These are phyloP conservation scores for Himalopsyche phryganea DNA, from an alignment of 1,140 invertebrate species.

Conservation along the genomic window DNA sequence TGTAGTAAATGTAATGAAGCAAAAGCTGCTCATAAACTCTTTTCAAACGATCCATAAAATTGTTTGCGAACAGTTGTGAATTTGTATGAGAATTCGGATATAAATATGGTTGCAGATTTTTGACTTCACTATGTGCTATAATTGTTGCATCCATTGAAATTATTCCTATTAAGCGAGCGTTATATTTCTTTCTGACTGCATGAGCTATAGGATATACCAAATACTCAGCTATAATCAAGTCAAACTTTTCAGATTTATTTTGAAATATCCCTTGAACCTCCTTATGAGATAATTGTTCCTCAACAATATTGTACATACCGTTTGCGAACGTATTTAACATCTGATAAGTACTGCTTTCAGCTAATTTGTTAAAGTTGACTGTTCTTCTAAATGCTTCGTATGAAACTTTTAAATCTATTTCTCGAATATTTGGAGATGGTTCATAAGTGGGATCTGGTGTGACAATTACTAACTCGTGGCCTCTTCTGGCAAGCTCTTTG, in stretches of 20 bases:
- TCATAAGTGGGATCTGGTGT: constrained; percentile 37
- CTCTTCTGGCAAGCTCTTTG: constrained; percentile 31
- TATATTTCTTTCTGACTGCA: neutral
- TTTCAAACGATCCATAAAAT: neutral
- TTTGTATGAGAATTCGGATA: constrained; percentile 3
- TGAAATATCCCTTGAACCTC: constrained; percentile 36
- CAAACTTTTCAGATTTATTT: constrained; percentile 34
- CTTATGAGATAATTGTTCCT: constrained; percentile 22
- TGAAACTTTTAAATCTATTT: constrained; percentile 39
- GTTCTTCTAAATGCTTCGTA: constrained; percentile 31
- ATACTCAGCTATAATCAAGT: constrained; percentile 40
- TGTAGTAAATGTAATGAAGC: neutral
- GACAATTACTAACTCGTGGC: constrained; percentile 37
- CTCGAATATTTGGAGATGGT: constrained; percentile 35
- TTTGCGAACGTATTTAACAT: neutral
- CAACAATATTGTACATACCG: neutral
- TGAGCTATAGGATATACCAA: neutral
- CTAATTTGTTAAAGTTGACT: constrained; percentile 9
- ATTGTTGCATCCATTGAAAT: constrained; percentile 8
- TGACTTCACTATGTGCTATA: neutral
- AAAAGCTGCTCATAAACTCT: neutral
- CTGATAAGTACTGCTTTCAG: constrained; percentile 12
- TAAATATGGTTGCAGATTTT: neutral
- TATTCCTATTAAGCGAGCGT: constrained; percentile 7
- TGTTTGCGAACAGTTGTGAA: neutral